These are phyloP conservation scores for Taeniopygia guttata DNA, from an alignment of 2,797 vertebrate species.

Conservation along the genomic window DNA sequence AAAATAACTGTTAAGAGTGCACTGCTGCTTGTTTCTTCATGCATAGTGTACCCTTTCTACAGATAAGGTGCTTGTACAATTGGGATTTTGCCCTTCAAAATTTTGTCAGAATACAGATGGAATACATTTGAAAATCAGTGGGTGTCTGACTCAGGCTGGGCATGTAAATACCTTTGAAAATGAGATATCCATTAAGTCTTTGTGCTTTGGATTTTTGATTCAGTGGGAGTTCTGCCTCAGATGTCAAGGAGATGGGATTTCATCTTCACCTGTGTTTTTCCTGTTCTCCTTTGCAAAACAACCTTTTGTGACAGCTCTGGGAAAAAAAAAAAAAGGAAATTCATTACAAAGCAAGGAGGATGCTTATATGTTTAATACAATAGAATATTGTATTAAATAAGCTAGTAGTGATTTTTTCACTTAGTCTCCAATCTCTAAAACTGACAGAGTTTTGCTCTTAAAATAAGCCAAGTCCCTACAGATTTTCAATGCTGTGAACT, in stretches of 20 bases:
- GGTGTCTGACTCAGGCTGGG: background rate
- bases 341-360: background rate
- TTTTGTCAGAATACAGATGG: background rate
- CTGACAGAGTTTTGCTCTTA: background rate
- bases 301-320: background rate
- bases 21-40: background rate
- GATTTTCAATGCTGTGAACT: background rate
- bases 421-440: background rate
- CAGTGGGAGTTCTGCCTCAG: background rate
- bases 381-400: background rate
- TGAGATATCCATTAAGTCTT: background rate
- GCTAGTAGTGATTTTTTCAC: background rate
- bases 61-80: background rate
- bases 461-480: background rate
- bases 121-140: background rate
- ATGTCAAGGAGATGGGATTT: background rate
- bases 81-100: background rate
- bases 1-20: background rate
- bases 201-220: background rate
- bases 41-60: background rate
- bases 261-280: conserved; percentile 1
- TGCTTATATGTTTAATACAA: background rate
- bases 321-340: background rate
- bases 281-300: background rate
- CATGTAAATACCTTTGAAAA: background rate